Conservation (phyloP, 2,113 vertebrate genomes). For the Catharus minimus region DNA sequence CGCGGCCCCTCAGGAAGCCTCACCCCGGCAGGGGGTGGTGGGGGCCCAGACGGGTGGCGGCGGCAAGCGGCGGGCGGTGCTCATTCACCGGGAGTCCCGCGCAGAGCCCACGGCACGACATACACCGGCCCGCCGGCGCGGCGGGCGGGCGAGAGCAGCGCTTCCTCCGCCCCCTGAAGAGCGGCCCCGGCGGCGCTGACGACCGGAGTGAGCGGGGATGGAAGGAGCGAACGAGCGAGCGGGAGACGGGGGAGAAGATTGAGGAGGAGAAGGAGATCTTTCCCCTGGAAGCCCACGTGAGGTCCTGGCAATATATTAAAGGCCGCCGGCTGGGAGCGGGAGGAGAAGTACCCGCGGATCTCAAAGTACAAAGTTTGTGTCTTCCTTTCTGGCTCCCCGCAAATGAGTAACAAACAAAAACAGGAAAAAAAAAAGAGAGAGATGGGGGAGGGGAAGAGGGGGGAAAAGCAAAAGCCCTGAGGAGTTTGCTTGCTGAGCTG, state of each 20-base stretch:
- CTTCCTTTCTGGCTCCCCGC: not conserved
- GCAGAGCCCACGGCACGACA: conserved; percentile 60
- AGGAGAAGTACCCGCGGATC: not conserved
- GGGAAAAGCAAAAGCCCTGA: not conserved
- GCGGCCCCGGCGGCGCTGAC: not conserved
- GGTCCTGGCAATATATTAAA: conserved; percentile 13
- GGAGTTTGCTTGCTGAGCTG: conserved; percentile 25
- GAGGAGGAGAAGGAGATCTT: not conserved
- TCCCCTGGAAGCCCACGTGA: not conserved
- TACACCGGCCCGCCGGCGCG: conserved; percentile 60
- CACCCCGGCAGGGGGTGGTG: conserved; percentile 60
- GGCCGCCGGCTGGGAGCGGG: not conserved
- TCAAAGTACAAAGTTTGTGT: conserved; percentile 63
- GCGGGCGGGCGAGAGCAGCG: not conserved
- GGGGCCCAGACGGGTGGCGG: conserved; percentile 2
- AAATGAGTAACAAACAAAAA: not conserved
- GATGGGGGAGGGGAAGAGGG: not conserved
- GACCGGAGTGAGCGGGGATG: not conserved
- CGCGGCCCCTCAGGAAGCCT: conserved; percentile 49
- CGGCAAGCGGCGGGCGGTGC: conserved; percentile 48
- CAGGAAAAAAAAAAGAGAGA: fast-evolving
- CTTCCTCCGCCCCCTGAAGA: not conserved
- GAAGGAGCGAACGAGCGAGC: not conserved
- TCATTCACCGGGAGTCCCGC: conserved; percentile 69
- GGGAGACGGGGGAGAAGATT: not conserved